A percentile compares a stretch with the other conserved stretches of the same genome.
Conservation (phyloP, 2,797 vertebrate genomes). For the Apogon talboti region DNA sequence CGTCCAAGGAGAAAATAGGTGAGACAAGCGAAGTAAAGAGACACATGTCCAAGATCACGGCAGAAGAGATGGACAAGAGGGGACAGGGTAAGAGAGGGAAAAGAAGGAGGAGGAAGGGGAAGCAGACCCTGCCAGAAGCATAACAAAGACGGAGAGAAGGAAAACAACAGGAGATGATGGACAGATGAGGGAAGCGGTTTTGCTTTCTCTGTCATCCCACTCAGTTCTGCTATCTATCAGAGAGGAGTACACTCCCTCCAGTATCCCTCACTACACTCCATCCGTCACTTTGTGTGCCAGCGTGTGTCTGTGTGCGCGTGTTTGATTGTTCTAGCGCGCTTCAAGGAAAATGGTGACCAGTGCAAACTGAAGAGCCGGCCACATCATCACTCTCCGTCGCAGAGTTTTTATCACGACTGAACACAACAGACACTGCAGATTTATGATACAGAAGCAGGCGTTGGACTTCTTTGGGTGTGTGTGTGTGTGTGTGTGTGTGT, state of each 20-base stretch:
- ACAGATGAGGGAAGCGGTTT: slow-evolving; percentile 64
- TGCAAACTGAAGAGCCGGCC: slow-evolving; percentile 37
- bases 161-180: slow-evolving; percentile 55
- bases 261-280: slow-evolving; percentile 42
- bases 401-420: slow-evolving; percentile 46
- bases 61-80: slow-evolving; percentile 40
- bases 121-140: slow-evolving; percentile 38
- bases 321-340: slow-evolving; percentile 45
- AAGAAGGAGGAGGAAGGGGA: background rate
- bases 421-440: slow-evolving; percentile 38
- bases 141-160: slow-evolving; percentile 30
- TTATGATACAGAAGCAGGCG: slow-evolving; percentile 29
- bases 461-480: slow-evolving; percentile 1
- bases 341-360: slow-evolving; percentile 46
- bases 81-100: slow-evolving; percentile 8
- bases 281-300: slow-evolving; percentile 41
- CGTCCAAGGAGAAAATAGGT: slow-evolving; percentile 46
- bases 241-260: slow-evolving; percentile 47
- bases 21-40: slow-evolving; percentile 34
- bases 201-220: slow-evolving; percentile 65
- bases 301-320: slow-evolving; percentile 16
- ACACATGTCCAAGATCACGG: slow-evolving; percentile 39
- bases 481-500: too few relatives aligned
- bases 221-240: slow-evolving; percentile 65
- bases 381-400: slow-evolving; percentile 38